These are phyloP conservation scores for Pterois miles DNA, from an alignment of 2,797 vertebrate species.

Conservation along the genomic window DNA sequence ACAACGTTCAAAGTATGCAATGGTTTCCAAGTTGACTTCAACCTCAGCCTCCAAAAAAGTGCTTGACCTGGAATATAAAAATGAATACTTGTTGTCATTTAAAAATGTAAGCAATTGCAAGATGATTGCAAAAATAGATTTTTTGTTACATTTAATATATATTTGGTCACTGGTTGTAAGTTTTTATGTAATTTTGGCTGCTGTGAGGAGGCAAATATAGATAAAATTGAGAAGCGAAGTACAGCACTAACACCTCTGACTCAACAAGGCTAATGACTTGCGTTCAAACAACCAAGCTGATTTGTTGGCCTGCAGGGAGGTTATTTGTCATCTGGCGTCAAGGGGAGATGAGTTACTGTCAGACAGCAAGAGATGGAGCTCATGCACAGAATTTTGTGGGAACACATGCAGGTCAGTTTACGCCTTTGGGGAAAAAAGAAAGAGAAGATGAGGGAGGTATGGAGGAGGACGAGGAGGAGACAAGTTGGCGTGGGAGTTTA, in stretches of 20 bases:
- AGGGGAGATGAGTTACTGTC: conserved; percentile 41
- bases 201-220: background rate
- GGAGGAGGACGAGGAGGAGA: background rate
- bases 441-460: background rate
- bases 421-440: conserved; percentile 29
- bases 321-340: conserved; percentile 58
- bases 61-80: background rate
- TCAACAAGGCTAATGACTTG: background rate
- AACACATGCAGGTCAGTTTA: conserved; percentile 36
- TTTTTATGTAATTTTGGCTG: background rate
- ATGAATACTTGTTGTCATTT: background rate
- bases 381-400: conserved; percentile 13
- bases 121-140: background rate
- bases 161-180: background rate
- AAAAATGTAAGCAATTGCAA: background rate
- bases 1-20: background rate
- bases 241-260: background rate
- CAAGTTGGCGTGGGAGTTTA: background rate
- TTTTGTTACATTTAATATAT: background rate
- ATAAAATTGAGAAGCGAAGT: background rate
- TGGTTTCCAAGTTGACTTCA: background rate
- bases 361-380: conserved; percentile 16
- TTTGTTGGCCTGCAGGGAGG: conserved; percentile 23
- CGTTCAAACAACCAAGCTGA: background rate
- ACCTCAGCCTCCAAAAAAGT: background rate